Evolutionary conservation across 2,888 invertebrate genomes (phyloP), one percentile per base, ranked within the genome.

Genomic region (Syrista parreyssii): DNA sequence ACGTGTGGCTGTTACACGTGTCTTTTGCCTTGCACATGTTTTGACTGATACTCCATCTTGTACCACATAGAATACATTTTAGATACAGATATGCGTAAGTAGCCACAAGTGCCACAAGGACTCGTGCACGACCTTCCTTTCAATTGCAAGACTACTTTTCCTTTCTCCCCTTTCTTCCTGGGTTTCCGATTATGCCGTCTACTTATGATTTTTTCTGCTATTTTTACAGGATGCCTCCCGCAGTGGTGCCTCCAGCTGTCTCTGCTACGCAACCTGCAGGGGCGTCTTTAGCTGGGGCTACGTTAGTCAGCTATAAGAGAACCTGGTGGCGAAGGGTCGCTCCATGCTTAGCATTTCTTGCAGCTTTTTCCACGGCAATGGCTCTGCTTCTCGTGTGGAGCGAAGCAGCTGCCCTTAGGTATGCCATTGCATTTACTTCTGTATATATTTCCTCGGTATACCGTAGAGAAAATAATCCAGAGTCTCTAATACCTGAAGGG

Each of bases 331-430:
- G 93, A 77, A 91, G 92, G 82, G 91, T 95, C 79, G 91, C 95
- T 87, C 96, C 96, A 0, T 94, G 95, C 55, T 94, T 95, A 74
- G 92, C 96, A 82, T 96, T 96, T 92, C 93, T 96, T 82, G 92
- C 96, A 81, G 96, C 96, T 12, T 96, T 96, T 92, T 95, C 96
- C 79, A 95, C 95, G 40, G 96, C 96, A 40, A 95, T 96, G 94
- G 95, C 95, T 15, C 93, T 96, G 88, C 93, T 96, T 83, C 93
- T 96, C 73, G 94, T 96, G 84, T 96, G 96, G 91, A 96, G 96
- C 95, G 95, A 96, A 90, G 96, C 95, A 85, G 95, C 88, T 68
- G 87, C 88, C n/a, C 81, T 88, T 94, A 92, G 96, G 96, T 96
- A 91, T 32, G 23, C 23, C 55, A 23, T 9, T 55, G 55, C 23